A percentile compares a stretch with the other conserved stretches of the same genome.
These are phyloP conservation scores for Nemopilema nomurai DNA, from an alignment of 30 jellyfish, hydroid and myxozoan species.

Conservation along the genomic window DNA sequence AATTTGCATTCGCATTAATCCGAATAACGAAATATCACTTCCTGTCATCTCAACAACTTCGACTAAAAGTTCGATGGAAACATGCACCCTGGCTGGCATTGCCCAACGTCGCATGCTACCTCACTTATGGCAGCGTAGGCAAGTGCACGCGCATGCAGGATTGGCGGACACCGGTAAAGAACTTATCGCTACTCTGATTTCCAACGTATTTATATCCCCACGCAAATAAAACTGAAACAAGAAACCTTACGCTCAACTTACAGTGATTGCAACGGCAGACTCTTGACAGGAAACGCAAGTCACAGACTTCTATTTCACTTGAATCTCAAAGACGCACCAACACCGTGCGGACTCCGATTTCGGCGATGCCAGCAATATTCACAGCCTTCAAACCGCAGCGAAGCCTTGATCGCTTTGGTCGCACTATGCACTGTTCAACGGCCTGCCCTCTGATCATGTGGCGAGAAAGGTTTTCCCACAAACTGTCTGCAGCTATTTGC, in stretches of 20 bases:
- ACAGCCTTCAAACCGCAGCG: background rate
- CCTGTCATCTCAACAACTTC: conserved; percentile 8
- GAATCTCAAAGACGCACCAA: background rate
- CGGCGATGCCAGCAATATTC: background rate
- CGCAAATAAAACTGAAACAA: conserved; percentile 62
- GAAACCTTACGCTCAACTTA: conserved; percentile 63
- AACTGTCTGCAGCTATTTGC: background rate
- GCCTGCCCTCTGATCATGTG: background rate
- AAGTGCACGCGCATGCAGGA: background rate
- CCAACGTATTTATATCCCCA: conserved; percentile 65
- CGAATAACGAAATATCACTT: conserved; percentile 23
- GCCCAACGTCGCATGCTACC: background rate
- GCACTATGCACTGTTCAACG: background rate
- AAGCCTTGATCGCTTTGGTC: background rate
- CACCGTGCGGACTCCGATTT: conserved; percentile 6
- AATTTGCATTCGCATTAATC: conserved; percentile 11
- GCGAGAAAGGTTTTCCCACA: background rate
- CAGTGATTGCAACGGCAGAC: conserved; percentile 40
- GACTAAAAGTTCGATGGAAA: conserved; percentile 1
- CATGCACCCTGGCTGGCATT: background rate
- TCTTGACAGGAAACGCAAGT: conserved; percentile 55
- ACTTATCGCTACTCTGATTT: conserved; percentile 21
- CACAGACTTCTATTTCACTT: conserved; percentile 22
- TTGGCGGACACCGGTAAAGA: background rate
- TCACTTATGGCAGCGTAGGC: background rate